Conservation (phyloP, 2,113 vertebrate species). For the Ovis aries region DNA sequence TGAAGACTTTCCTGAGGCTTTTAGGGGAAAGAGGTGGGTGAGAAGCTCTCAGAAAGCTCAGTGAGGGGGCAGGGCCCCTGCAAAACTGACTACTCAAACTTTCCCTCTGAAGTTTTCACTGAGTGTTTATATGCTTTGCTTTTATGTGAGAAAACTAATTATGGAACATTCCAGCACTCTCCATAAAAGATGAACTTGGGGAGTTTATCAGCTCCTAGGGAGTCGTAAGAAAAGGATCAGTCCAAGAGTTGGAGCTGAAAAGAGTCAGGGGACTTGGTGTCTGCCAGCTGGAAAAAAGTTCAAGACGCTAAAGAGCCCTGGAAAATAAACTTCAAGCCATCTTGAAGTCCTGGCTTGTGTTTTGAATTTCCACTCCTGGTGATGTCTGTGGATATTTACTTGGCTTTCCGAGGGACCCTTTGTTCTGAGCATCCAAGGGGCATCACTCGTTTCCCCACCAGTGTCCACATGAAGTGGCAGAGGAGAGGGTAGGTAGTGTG, state of each 20-base stretch:
- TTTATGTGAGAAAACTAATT: constrained; percentile 58
- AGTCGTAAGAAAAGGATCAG: not conserved
- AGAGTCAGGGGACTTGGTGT: not conserved
- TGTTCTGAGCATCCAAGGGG: not conserved
- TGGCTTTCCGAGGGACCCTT: not conserved
- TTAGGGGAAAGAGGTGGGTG: not conserved
- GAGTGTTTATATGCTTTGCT: constrained; percentile 11
- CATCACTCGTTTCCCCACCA: not conserved
- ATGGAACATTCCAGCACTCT: constrained; percentile 33
- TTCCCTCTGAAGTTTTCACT: not conserved
- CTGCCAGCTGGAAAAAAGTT: not conserved
- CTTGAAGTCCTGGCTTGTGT: not conserved
- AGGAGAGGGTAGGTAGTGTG: not conserved
- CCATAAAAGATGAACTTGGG: constrained; percentile 39
- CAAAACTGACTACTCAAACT: not conserved
- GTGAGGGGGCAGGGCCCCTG: not conserved
- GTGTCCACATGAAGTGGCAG: not conserved
- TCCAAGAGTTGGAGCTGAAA: not conserved
- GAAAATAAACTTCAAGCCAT: not conserved
- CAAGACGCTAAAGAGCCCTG: not conserved
- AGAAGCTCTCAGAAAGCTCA: not conserved
- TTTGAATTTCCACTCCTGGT: not conserved
- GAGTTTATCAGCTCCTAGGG: constrained; percentile 27
- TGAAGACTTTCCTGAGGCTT: not conserved
- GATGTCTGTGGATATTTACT: not conserved